Percentiles rank a stretch among this genome's conserved stretches.
Conservation (phyloP, 1,140 invertebrate genomes). For the Zeugodacus cucurbitae region DNA sequence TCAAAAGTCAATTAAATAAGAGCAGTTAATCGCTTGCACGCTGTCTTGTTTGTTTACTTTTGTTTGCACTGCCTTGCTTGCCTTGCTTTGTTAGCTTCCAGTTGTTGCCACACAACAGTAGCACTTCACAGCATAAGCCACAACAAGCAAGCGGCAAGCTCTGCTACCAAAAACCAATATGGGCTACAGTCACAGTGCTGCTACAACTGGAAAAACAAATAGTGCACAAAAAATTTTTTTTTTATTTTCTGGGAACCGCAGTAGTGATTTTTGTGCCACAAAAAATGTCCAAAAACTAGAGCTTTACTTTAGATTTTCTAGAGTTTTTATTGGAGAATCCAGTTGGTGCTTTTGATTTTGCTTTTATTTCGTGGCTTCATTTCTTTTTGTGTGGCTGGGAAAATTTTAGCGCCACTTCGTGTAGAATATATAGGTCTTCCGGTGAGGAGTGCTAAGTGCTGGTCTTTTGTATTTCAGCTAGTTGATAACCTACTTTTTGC, state of each 20-base stretch:
- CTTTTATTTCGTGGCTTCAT: slow-evolving; percentile 22
- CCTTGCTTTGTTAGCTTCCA: not conserved
- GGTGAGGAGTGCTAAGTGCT: slow-evolving; percentile 1
- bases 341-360: not conserved
- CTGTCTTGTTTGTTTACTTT: slow-evolving; percentile 57
- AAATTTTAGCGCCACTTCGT: slow-evolving; percentile 36
- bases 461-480: not conserved
- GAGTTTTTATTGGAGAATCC: not conserved
- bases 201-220: not conserved
- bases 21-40: slow-evolving; percentile 50
- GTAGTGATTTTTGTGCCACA: not conserved
- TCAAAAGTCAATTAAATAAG: slow-evolving; percentile 66
- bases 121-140: not conserved
- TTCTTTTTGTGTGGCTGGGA: slow-evolving; percentile 11
- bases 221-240: not conserved
- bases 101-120: not conserved
- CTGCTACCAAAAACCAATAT: not conserved
- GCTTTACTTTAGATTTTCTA: not conserved
- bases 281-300: not conserved
- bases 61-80: slow-evolving; percentile 41
- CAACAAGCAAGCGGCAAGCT: not conserved
- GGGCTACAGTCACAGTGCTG: not conserved
- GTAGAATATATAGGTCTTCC: not conserved
- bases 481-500: not conserved
- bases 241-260: not conserved